Base-by-base conservation (phyloP, 1,140 invertebrate genomes). In the Pogonognathellus flavescens region DNA sequence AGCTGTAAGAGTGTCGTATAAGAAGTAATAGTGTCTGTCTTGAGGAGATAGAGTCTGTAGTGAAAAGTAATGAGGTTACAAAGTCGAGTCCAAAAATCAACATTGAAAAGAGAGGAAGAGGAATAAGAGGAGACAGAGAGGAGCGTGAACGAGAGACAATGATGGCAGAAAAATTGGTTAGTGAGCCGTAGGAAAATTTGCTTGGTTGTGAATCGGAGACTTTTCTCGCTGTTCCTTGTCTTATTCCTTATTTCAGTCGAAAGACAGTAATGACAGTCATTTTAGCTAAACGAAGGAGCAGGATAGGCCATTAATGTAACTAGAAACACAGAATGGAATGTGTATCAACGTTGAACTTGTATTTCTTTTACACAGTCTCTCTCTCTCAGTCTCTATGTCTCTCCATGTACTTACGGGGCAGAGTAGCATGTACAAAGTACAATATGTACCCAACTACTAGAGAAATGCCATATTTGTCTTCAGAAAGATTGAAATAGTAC, bases 111-210 rank as follows among this genome's bases (percentile, higher is more conserved):
- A 76, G 11, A n/a, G n/a, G 53, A 14, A n/a, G n/a, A 57, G 10
- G 53, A n/a, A n/a, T 5, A 2, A 57, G n/a, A 13, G 53, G 11
- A 13, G 11, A n/a, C 1, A 57, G 70, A 25, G 62, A 76, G 31
- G 31, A 18, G 70, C 41, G 41, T 49, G 70, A 76, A 76, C 70
- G 70, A 76, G 70, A 76, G 70, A 76, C 70, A 49, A 76, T 76
- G 70, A 76, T 76, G 70, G 70, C 31, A 76, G 70, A 76, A 76
- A 76, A 76, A 76, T 76, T 76, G 70, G 70, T 76, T 76, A 76
- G 70, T 76, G 70, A 76, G 70, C 70, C 70, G 49, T 76, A 76
- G 70, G 70, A 76, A 76, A 76, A 76, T 76, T 76, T 76, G 70
- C 70, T 76, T 50, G 41, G 70, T 76, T 66, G 31, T 76, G 70